Conservation (phyloP, 2,797 vertebrate species). For the Eulemur coronatus region DNA sequence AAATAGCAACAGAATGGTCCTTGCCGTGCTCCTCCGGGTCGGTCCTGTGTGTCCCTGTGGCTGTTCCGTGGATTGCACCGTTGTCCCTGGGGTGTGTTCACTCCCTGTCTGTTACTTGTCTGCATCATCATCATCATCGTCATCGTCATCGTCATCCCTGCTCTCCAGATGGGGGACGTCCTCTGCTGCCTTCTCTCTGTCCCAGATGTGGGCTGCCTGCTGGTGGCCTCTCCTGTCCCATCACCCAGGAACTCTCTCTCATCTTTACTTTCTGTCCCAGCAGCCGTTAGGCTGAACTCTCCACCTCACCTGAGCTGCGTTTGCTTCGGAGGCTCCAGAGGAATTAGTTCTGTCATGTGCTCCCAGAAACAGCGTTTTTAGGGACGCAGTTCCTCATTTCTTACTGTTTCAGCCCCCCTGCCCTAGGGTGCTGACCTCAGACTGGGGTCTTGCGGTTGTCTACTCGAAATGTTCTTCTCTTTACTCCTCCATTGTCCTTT, state of each 20-base stretch:
- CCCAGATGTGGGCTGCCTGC: not conserved
- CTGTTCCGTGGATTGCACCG: accelerated
- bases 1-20: not conserved
- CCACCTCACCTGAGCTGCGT: not conserved
- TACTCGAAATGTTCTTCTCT: not conserved
- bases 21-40: not conserved
- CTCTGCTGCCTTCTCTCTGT: not conserved
- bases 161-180: not conserved
- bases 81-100: accelerated
- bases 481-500: not conserved
- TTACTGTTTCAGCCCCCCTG: not conserved
- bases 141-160: not conserved
- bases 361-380: not conserved
- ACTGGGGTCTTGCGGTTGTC: not conserved
- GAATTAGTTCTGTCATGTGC: not conserved
- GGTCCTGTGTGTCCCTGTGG: not conserved
- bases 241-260: not conserved
- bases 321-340: not conserved
- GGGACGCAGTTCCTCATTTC: not conserved
- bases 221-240: not conserved
- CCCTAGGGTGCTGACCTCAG: not conserved
- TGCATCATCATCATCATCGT: not conserved
- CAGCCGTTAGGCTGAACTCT: no score
- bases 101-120: not conserved
- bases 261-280: not conserved